phyloP scores from a whole-genome alignment of 1,140 invertebrate species.

The Maniola jurtina region DNA sequence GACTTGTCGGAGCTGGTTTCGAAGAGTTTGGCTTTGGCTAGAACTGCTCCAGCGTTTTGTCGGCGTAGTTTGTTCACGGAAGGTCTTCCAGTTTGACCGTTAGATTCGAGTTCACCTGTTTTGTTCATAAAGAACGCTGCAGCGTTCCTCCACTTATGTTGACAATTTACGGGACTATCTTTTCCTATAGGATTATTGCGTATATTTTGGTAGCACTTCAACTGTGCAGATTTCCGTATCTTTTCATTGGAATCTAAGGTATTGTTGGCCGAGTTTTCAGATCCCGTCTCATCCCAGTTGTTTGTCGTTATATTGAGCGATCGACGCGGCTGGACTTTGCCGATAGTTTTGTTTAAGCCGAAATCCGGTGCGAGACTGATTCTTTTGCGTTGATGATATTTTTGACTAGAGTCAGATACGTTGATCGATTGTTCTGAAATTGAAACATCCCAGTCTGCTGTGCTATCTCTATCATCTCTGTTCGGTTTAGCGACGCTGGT shows the following conservation, averaged over 20 bases:
- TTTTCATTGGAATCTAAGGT: constrained; percentile 51
- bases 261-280: constrained; percentile 56
- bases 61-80: constrained; percentile 81
- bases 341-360: constrained; percentile 57
- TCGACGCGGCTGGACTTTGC: constrained; percentile 51
- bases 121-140: constrained; percentile 73
- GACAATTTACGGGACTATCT: constrained; percentile 44
- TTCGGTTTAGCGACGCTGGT: constrained; percentile 51
- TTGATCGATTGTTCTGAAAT: constrained; percentile 48
- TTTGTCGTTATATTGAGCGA: constrained; percentile 61
- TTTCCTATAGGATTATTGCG: constrained; percentile 38
- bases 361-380: constrained; percentile 56
- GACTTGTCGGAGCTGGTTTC: constrained; percentile 76
- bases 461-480: constrained; percentile 31
- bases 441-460: constrained; percentile 52
- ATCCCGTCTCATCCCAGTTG: constrained; percentile 48
- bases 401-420: constrained; percentile 51
- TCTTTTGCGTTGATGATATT: constrained; percentile 61
- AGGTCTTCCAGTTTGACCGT: constrained; percentile 76
- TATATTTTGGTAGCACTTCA: constrained; percentile 48
- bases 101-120: constrained; percentile 61
- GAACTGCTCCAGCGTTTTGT: constrained; percentile 83
- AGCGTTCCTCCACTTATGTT: constrained; percentile 70
- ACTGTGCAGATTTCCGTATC: constrained; percentile 41
- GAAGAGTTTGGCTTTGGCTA: constrained; percentile 82